Conservation (phyloP, 2,888 invertebrate species). For the Stegana nigrithorax region DNA sequence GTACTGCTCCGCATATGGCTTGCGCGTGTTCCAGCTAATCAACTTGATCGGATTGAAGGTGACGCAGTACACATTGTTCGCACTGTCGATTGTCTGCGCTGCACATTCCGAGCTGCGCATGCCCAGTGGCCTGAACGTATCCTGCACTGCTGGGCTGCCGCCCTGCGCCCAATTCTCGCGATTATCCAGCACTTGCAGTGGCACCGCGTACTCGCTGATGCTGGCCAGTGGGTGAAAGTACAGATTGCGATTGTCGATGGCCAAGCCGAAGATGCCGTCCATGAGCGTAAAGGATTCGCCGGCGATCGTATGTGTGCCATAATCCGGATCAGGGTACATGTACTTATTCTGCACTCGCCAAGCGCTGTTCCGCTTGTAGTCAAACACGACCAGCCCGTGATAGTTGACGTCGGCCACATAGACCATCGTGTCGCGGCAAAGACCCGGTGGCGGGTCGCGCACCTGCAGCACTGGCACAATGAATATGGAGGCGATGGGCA, state of each 20-base stretch:
- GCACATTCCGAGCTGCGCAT: conserved; percentile 75
- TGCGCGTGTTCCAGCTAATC: conserved; percentile 77
- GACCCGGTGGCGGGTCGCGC: conserved; percentile 60
- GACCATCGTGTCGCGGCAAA: conserved; percentile 71
- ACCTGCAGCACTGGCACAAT: conserved; percentile 69
- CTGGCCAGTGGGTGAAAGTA: conserved; percentile 76
- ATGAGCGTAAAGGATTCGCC: conserved; percentile 73
- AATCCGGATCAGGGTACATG: conserved; percentile 71
- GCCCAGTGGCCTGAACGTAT: conserved; percentile 70
- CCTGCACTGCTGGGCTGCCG: conserved; percentile 63
- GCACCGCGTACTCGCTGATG: conserved; percentile 71
- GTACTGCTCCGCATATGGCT: conserved; percentile 71
- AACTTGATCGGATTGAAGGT: conserved; percentile 75
- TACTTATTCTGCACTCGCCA: conserved; percentile 74
- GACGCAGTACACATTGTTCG: conserved; percentile 70
- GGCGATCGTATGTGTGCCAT: conserved; percentile 71
- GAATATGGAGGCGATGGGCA: conserved; percentile 44
- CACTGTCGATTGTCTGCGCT: conserved; percentile 73
- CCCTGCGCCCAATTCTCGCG: conserved; percentile 63
- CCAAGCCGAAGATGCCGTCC: conserved; percentile 75
- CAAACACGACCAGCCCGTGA: conserved; percentile 73
- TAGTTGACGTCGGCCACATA: conserved; percentile 71
- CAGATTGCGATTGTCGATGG: conserved; percentile 60
- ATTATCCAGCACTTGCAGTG: conserved; percentile 71
- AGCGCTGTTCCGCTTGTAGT: conserved; percentile 68